Percentiles rank a stretch among this genome's conserved stretches.
Evolutionary conservation across 2,888 invertebrate genomes (phyloP).

Genomic region (Dryobota labecula): DNA sequence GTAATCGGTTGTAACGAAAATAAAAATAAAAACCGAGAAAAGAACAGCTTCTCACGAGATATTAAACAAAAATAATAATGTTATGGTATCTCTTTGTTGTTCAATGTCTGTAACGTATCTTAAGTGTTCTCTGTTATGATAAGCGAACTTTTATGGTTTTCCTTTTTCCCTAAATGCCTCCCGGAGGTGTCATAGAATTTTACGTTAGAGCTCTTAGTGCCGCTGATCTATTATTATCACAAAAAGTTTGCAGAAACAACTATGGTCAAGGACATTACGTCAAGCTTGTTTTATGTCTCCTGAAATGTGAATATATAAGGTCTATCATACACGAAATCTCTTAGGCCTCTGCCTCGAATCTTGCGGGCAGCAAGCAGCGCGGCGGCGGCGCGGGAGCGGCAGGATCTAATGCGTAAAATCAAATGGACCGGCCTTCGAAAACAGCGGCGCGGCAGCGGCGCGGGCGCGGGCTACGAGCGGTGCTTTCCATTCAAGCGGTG

Average conservation of each 20-base stretch:
- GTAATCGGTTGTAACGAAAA: background rate
- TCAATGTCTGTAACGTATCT: slow-evolving; percentile 12
- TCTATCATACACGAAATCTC: too few relatives aligned
- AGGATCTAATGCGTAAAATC: too few relatives aligned
- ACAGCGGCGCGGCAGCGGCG: too few relatives aligned
- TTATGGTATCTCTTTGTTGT: background rate
- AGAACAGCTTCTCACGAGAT: background rate
- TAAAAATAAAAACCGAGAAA: background rate
- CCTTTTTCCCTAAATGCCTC: background rate
- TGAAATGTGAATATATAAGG: background rate
- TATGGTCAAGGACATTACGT: background rate
- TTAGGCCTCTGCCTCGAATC: too few relatives aligned
- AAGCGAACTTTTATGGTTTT: slow-evolving; percentile 9
- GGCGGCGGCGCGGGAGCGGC: too few relatives aligned
- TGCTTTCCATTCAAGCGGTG: too few relatives aligned
- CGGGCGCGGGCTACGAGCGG: too few relatives aligned
- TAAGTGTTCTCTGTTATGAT: slow-evolving; percentile 9
- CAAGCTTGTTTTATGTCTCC: background rate
- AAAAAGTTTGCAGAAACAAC: background rate
- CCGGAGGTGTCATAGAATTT: background rate
- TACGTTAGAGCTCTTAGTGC: background rate
- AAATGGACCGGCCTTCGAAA: too few relatives aligned
- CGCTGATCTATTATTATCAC: background rate
- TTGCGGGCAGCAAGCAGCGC: too few relatives aligned
- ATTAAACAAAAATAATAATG: background rate